A percentile compares a stretch with the other conserved stretches of the same genome.
phyloP scores from a whole-genome alignment of 2,113 vertebrate species.

The Pelodiscus sinensis region DNA sequence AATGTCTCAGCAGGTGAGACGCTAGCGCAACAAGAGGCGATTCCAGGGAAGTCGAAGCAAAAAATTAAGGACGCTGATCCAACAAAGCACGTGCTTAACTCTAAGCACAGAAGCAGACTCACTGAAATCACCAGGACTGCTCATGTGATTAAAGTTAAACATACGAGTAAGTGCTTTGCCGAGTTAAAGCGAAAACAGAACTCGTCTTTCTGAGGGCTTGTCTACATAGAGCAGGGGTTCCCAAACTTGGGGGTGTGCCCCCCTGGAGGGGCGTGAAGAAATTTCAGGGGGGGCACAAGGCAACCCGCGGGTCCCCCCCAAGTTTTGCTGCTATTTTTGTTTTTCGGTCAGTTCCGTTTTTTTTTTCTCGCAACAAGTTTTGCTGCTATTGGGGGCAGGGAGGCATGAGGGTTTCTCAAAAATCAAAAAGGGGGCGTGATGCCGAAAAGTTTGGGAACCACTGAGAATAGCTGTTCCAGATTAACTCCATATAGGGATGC shows the following conservation, averaged over 20 bases:
- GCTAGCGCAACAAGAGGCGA: neutral
- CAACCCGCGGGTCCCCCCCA: too few species aligned
- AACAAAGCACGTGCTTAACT: neutral
- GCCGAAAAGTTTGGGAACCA: too few species aligned
- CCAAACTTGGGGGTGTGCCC: too few species aligned
- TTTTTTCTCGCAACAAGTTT: too few species aligned
- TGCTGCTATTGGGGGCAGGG: too few species aligned
- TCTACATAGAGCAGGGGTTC: neutral
- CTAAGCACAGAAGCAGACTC: neutral
- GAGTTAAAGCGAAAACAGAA: neutral
- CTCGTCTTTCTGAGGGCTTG: neutral
- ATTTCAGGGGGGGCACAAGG: too few species aligned
- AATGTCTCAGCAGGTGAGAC: neutral
- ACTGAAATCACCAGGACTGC: fast-evolving
- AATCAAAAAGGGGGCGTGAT: too few species aligned
- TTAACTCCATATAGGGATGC: neutral
- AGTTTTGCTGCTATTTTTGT: too few species aligned
- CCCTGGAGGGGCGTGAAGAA: too few species aligned
- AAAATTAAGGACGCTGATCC: neutral
- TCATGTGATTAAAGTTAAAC: neutral
- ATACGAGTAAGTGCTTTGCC: neutral
- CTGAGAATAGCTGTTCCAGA: neutral
- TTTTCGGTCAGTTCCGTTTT: too few species aligned
- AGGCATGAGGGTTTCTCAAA: too few species aligned
- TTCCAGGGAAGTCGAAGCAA: neutral